These are phyloP conservation scores for Diprion similis DNA, from an alignment of 1,140 invertebrate genomes.

Conservation along the genomic window DNA sequence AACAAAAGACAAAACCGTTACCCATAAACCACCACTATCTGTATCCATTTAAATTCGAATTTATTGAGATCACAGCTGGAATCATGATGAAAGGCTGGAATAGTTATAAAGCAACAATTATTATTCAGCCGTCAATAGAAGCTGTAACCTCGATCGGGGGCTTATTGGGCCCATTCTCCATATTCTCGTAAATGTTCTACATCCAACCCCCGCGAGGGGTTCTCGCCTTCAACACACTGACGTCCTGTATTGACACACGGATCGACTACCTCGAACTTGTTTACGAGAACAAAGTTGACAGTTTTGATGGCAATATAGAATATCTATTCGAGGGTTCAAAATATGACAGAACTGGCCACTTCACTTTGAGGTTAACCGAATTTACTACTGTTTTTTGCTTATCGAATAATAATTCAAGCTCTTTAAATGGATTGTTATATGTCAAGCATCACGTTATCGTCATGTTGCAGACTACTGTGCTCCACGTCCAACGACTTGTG, in stretches of 20 bases:
- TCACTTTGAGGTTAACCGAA: conserved; percentile 61
- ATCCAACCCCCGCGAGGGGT: conserved; percentile 46
- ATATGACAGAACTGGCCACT: conserved; percentile 66
- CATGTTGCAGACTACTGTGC: conserved; percentile 45
- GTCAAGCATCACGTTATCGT: conserved; percentile 16
- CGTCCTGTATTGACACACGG: conserved; percentile 50
- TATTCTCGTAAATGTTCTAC: conserved; percentile 49
- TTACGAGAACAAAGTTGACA: conserved; percentile 31
- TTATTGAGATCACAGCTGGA: too few species aligned
- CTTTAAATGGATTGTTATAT: conserved; percentile 14
- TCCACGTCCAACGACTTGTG: conserved; percentile 42
- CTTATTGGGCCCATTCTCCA: too few species aligned
- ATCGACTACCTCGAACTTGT: conserved; percentile 51
- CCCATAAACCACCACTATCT: too few species aligned
- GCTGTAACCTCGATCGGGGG: too few species aligned
- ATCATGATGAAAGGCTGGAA: too few species aligned
- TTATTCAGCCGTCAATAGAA: too few species aligned
- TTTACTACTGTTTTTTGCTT: conserved; percentile 48
- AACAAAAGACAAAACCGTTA: too few species aligned
- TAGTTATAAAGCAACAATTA: too few species aligned
- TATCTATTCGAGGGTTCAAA: conserved; percentile 66
- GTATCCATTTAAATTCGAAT: too few species aligned
- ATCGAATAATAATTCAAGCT: conserved; percentile 39
- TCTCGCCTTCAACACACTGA: conserved; percentile 46
- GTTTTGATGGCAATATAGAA: conserved; percentile 57